Conservation (phyloP, 2,888 invertebrate genomes). For the Monochamus alternatus region DNA sequence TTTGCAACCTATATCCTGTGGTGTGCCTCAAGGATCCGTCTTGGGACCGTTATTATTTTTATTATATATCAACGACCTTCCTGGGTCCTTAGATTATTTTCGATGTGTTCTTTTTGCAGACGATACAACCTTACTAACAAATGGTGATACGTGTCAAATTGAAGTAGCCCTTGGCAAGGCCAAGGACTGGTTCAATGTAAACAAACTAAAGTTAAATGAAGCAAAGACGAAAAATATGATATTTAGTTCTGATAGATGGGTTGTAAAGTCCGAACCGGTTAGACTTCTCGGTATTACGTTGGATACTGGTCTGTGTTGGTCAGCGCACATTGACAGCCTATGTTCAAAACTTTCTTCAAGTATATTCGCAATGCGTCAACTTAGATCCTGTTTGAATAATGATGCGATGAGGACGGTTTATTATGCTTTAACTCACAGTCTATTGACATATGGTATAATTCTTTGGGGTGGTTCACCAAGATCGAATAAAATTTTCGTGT, state of each 20-base stretch:
- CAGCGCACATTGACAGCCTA: neutral
- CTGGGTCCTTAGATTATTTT: neutral
- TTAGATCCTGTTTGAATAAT: neutral
- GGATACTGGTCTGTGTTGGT: neutral
- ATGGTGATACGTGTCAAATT: neutral
- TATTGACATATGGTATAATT: neutral
- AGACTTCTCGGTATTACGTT: neutral
- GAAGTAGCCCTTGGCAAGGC: neutral
- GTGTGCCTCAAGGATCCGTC: neutral
- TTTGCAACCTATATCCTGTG: neutral
- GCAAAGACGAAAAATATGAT: neutral
- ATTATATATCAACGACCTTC: neutral
- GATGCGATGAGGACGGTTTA: neutral
- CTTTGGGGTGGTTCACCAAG: neutral
- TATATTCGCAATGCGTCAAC: neutral
- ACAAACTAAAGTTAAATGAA: neutral
- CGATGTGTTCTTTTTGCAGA: neutral
- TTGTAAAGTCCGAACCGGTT: neutral
- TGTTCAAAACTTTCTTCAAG: neutral
- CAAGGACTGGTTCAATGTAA: neutral
- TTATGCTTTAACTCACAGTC: neutral
- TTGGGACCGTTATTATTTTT: neutral
- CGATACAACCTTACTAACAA: neutral
- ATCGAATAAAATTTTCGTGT: neutral
- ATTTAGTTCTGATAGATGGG: neutral